Base-by-base conservation (phyloP, 2,888 invertebrate species). In the Plemyria rubiginata region DNA sequence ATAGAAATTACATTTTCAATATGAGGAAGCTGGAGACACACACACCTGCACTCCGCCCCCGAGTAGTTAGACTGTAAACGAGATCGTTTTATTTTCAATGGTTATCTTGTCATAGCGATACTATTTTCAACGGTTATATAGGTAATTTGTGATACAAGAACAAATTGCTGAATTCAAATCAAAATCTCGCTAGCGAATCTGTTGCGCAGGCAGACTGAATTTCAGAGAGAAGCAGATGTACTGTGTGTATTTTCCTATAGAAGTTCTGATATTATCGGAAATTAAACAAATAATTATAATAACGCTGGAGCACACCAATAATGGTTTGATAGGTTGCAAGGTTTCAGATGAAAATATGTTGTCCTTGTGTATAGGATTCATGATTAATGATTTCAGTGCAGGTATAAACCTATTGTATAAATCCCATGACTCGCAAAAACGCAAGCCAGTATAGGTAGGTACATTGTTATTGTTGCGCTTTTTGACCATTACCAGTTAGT, bases 391-490 rank as follows among this genome's bases (percentile, higher is more conserved):
- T 38, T 5, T 15, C 8, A 15, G n/a, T 32, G 43, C 53, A 32
- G 41, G 11, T 22, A 16, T 16, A 43, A 45, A 43, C 11, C 13
- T 15, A 57, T 43, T 51, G 43, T 13, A 45, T 43, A 64, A 22
- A 48, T n/a, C 32, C 54, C 36, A 65, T 55, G 38, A 32, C 43
- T 53, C 13, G 40, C 55, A 49, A 54, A 56, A 65, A 53, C n/a
- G n/a, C n/a, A n/a, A n/a, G n/a, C n/a, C n/a, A n/a, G n/a, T n/a
- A n/a, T n/a, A n/a, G n/a, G n/a, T n/a, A n/a, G 81, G 83, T 75
- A 67, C 70, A 66, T 64, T 70, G 77, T 81, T 80, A 82, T 80
- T 80, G 82, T 78, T 75, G 72, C 69, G 59, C 75, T 84, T 80
- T 79, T 81, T 79, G 74, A 59, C 57, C 68, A 48, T n/a, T 9